phyloP scores from a whole-genome alignment of 1,140 invertebrate species.

The Drosophila rhopaloa region DNA sequence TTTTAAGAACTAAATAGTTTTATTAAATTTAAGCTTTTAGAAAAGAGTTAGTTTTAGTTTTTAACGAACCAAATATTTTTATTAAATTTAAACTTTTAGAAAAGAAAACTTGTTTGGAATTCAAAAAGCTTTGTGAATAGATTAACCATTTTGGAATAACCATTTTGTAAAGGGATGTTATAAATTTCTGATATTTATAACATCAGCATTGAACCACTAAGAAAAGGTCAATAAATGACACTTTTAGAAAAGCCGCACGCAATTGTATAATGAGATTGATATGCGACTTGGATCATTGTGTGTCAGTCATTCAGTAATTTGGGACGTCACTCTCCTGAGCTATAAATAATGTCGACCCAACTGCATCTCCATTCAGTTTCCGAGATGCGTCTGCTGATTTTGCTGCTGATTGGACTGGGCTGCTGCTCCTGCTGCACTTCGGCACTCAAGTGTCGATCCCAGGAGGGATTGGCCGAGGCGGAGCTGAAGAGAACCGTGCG shows the following conservation, averaged over 20 bases:
- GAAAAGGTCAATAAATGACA: background rate
- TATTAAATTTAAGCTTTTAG: no score
- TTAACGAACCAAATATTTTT: no score
- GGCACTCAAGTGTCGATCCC: conserved; percentile 85
- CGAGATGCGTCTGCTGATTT: conserved; percentile 39
- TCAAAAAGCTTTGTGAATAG: no score
- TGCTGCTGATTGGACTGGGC: conserved; percentile 22
- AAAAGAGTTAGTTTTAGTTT: no score
- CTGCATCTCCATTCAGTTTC: conserved; percentile 13
- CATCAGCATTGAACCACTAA: no score
- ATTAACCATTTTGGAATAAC: no score
- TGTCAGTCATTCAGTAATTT: conserved; percentile 52
- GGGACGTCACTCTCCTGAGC: conserved; percentile 8
- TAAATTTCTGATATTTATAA: no score
- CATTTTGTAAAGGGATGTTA: no score
- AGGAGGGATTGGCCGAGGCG: conserved; percentile 85
- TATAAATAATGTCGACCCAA: conserved; percentile 42
- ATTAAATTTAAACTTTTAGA: no score
- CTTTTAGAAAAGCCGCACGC: conserved; percentile 8
- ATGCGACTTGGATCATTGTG: conserved; percentile 35
- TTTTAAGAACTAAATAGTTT: no score
- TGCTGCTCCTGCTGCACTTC: conserved; percentile 7
- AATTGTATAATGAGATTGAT: conserved; percentile 7
- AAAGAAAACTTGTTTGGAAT: no score
- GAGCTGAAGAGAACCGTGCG: conserved; percentile 81